phyloP scores from a whole-genome alignment of 2,113 vertebrate genomes.

The Pseudopipra pipra region DNA sequence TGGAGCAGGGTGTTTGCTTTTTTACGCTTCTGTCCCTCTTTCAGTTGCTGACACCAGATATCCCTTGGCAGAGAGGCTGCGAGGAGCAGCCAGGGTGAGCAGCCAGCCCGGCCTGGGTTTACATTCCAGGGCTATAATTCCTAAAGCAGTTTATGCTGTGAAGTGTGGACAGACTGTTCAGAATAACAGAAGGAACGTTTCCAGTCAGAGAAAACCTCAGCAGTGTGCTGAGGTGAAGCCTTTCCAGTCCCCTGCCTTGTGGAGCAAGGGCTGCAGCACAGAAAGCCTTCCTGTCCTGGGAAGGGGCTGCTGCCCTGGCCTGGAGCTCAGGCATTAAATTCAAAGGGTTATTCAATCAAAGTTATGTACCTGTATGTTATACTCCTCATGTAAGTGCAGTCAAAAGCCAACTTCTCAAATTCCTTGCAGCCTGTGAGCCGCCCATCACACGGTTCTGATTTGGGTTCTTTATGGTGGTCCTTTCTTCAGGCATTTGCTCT shows the following conservation, averaged over 20 bases:
- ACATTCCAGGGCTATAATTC: slow-evolving; percentile 49
- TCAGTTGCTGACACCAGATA: background rate
- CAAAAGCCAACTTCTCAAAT: background rate
- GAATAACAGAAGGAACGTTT: slow-evolving; percentile 39
- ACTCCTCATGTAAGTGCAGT: background rate
- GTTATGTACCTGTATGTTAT: background rate
- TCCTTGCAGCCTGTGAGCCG: background rate
- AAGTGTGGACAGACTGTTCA: slow-evolving; percentile 53
- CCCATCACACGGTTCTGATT: background rate
- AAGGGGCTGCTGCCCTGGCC: background rate
- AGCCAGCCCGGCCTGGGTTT: slow-evolving; percentile 28
- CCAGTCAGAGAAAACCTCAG: slow-evolving; percentile 4
- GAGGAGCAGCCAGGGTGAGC: slow-evolving; percentile 9
- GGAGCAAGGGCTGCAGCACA: rapidly evolving
- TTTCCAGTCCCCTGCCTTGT: background rate
- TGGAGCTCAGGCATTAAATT: background rate
- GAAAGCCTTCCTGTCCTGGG: background rate
- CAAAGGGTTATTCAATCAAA: background rate
- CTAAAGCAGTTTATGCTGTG: slow-evolving; percentile 9
- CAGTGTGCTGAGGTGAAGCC: background rate
- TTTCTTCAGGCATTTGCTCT: background rate
- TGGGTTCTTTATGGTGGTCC: background rate
- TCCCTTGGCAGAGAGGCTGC: background rate
- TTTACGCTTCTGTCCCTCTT: background rate
- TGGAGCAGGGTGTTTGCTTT: background rate